phyloP scores from a whole-genome alignment of 2,797 vertebrate species.

The Sparidentex hasta region DNA sequence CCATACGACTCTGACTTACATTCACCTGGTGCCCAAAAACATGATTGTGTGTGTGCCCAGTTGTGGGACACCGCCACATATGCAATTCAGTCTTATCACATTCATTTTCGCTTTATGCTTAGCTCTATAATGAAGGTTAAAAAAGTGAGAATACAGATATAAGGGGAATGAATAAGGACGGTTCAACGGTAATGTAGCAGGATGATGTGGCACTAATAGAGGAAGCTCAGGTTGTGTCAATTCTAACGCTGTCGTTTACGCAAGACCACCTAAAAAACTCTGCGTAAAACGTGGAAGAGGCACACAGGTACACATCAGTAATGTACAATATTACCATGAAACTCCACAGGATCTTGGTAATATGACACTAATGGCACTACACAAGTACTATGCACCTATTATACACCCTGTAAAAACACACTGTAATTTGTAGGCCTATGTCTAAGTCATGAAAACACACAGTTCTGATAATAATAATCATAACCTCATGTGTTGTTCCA shows the following conservation, averaged over 20 bases:
- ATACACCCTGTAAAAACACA: too few species aligned
- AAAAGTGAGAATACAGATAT: neutral
- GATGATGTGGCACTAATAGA: neutral
- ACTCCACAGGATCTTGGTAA: neutral
- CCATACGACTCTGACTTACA: too few species aligned
- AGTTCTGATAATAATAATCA: neutral
- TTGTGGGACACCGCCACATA: too few species aligned
- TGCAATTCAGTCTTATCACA: neutral
- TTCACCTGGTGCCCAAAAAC: neutral
- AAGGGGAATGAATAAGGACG: too few species aligned
- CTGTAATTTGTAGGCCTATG: neutral
- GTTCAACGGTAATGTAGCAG: neutral
- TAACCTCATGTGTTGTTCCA: too few species aligned
- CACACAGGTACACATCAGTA: neutral
- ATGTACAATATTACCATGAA: neutral
- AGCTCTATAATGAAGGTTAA: neutral
- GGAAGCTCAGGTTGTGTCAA: neutral
- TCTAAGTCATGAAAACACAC: conserved; percentile 3
- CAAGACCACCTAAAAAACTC: neutral
- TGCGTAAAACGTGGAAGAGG: neutral
- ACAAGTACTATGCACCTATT: too few species aligned
- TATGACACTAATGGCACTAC: too few species aligned
- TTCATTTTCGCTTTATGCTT: neutral
- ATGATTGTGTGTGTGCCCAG: neutral
- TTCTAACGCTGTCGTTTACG: neutral